phyloP scores from a whole-genome alignment of 1,140 invertebrate genomes.

The Drosophila mauritiana region DNA sequence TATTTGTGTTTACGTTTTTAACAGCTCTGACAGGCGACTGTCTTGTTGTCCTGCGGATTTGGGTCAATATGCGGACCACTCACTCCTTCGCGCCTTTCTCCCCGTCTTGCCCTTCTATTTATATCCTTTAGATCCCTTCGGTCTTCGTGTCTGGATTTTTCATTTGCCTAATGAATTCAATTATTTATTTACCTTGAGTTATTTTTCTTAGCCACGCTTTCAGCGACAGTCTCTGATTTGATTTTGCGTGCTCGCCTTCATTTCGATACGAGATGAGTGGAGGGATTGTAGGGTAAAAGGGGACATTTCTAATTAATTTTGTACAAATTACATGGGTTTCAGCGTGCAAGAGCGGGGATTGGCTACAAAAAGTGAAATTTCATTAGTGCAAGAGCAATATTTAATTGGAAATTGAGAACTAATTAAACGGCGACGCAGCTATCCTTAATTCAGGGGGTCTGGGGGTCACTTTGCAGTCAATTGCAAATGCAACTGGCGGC shows the following conservation, averaged over 20 bases:
- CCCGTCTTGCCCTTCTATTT: conserved; percentile 11
- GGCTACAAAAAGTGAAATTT: conserved; percentile 72
- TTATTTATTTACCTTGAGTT: conserved; percentile 81
- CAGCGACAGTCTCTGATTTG: conserved; percentile 59
- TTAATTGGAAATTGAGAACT: conserved; percentile 76
- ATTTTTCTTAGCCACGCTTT: conserved; percentile 43
- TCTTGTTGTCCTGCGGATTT: conserved; percentile 63
- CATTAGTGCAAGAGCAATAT: conserved; percentile 78
- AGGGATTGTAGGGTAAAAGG: neutral
- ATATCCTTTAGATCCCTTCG: conserved; percentile 14
- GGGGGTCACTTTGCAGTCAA: conserved; percentile 41
- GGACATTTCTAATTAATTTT: conserved; percentile 77
- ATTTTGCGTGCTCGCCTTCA: conserved; percentile 64
- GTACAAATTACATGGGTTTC: conserved; percentile 65
- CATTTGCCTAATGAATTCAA: conserved; percentile 84
- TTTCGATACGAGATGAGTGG: conserved; percentile 28
- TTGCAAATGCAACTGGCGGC: conserved; percentile 74
- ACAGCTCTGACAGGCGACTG: conserved; percentile 67
- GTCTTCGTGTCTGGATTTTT: conserved; percentile 70
- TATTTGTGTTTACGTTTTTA: conserved; percentile 81
- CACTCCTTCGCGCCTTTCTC: neutral
- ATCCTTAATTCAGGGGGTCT: conserved; percentile 11
- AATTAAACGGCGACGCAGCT: conserved; percentile 65
- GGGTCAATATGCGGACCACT: conserved; percentile 60
- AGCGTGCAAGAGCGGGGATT: neutral